phyloP scores from a whole-genome alignment of 2,113 vertebrate genomes.

The Carollia perspicillata region DNA sequence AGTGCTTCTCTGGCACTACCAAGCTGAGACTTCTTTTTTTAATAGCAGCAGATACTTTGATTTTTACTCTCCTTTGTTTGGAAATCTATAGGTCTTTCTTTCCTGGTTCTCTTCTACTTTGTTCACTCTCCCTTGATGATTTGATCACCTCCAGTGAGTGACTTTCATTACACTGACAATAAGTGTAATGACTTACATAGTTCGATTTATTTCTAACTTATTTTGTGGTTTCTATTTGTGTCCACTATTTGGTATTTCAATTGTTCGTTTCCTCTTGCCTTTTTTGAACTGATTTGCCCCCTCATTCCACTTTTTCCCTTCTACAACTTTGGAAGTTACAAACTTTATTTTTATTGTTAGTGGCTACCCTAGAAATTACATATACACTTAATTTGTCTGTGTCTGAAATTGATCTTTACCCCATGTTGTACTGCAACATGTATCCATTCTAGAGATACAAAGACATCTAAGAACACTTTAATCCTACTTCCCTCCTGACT shows the following conservation, averaged over 20 bases:
- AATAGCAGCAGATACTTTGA: neutral
- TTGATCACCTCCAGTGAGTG: neutral
- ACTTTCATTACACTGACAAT: neutral
- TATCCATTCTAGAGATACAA: neutral
- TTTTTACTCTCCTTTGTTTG: conserved; percentile 12
- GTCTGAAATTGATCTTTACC: neutral
- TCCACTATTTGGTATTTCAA: neutral
- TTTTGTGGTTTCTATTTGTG: conserved; percentile 11
- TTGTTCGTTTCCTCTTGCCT: neutral
- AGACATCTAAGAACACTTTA: conserved; percentile 6
- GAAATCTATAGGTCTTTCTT: neutral
- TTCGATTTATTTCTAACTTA: neutral
- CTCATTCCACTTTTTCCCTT: neutral
- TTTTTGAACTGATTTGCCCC: neutral
- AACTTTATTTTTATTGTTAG: conserved; percentile 9
- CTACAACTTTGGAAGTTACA: neutral
- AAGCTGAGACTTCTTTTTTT: neutral
- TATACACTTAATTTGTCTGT: neutral
- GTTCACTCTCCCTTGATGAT: neutral
- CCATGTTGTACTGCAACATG: neutral
- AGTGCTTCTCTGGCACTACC: neutral
- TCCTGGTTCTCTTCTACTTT: neutral
- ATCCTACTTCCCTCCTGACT: neutral
- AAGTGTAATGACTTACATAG: neutral
- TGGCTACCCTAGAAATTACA: neutral